phyloP scores from a whole-genome alignment of 2,888 invertebrate species.

The Buathra laborator region DNA sequence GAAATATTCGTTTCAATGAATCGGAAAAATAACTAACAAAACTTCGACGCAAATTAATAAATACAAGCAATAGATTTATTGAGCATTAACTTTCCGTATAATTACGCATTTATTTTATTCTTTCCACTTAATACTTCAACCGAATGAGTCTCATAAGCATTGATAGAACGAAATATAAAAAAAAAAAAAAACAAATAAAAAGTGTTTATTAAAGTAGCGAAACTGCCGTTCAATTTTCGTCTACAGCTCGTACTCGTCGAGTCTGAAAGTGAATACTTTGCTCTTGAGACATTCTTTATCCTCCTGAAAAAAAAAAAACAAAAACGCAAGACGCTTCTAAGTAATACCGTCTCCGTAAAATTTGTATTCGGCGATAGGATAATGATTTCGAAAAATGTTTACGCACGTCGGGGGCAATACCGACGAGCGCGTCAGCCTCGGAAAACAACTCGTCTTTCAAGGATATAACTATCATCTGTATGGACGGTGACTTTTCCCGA shows the following conservation, averaged over 20 bases:
- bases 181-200: too few relatives aligned
- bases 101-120: too few relatives aligned
- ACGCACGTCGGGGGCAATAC: constrained; percentile 52
- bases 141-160: too few relatives aligned
- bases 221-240: neutral
- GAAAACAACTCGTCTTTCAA: constrained; percentile 97
- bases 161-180: too few relatives aligned
- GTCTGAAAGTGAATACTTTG: constrained; percentile 94
- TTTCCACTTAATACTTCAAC: too few relatives aligned
- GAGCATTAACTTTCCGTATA: too few relatives aligned
- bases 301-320: constrained; percentile 84
- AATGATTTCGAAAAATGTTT: constrained; percentile 7
- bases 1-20: too few relatives aligned
- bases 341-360: constrained; percentile 1
- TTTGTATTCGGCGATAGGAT: neutral
- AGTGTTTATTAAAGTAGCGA: too few relatives aligned
- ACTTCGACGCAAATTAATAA: too few relatives aligned
- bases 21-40: too few relatives aligned
- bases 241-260: constrained; percentile 86
- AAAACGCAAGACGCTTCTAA: neutral
- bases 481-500: constrained; percentile 91
- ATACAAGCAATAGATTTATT: too few relatives aligned
- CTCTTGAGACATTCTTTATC: constrained; percentile 97
- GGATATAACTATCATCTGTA: constrained; percentile 98
- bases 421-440: constrained; percentile 66